These are phyloP conservation scores for Drosophila austrosaltans DNA, from an alignment of 2,888 invertebrate genomes.

Conservation along the genomic window DNA sequence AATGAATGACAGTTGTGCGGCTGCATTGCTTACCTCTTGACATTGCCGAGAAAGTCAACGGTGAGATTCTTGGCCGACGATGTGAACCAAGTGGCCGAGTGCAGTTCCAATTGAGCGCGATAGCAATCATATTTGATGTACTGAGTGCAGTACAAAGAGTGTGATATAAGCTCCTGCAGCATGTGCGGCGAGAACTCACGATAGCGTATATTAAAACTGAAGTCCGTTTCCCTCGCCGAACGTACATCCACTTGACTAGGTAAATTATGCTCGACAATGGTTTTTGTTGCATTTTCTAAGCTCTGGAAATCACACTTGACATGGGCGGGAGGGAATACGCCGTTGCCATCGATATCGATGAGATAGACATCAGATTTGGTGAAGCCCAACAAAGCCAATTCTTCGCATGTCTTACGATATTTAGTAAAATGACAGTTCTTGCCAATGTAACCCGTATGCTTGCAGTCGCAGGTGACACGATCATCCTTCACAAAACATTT, in stretches of 20 bases:
- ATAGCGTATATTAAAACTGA: constrained; percentile 93
- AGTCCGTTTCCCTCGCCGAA: constrained; percentile 90
- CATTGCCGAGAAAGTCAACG: constrained; percentile 93
- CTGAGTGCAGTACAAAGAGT: constrained; percentile 94
- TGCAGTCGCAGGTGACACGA: constrained; percentile 94
- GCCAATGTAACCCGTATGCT: constrained; percentile 95
- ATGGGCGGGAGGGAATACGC: constrained; percentile 94
- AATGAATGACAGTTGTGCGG: constrained; percentile 25
- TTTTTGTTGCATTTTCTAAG: constrained; percentile 92
- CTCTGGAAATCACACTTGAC: constrained; percentile 96
- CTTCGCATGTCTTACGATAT: constrained; percentile 96
- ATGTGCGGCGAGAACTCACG: constrained; percentile 95
- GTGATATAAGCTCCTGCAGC: constrained; percentile 94
- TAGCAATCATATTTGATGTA: constrained; percentile 95
- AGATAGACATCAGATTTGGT: constrained; percentile 95
- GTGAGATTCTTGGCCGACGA: constrained; percentile 91
- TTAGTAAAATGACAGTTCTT: constrained; percentile 97
- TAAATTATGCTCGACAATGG: constrained; percentile 95
- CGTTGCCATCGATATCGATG: constrained; percentile 97
- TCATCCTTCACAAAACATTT: constrained; percentile 95
- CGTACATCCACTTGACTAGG: constrained; percentile 95
- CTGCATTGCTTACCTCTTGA: constrained; percentile 86
- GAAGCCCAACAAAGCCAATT: constrained; percentile 93
- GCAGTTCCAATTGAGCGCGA: constrained; percentile 93
- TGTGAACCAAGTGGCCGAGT: constrained; percentile 94